Base-by-base conservation (phyloP, 2,113 vertebrate genomes). In the Amphiprion ocellaris region DNA sequence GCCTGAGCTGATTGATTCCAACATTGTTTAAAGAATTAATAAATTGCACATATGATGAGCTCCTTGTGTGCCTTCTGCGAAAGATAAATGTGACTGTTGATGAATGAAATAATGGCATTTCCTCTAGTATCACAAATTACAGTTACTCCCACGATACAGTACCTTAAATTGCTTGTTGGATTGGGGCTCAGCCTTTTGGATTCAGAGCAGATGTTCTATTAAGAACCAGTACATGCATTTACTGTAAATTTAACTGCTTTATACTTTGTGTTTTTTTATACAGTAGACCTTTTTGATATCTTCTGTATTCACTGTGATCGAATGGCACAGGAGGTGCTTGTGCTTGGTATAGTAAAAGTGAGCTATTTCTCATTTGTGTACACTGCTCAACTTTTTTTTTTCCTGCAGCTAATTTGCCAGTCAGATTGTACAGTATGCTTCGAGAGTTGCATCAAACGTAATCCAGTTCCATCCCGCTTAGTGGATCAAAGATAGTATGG, bases 201-300 rank as follows among this genome's bases (percentile, higher is more conserved):
- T 79, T 84, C 71, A 69, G 52, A 90, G 67, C 82, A 79, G 74
- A 56, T 49, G 81, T 79, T 83, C 62, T 62, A 33, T 58, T 49
- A 46, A 61, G 64, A 87, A 86, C 61, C 61, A 61, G 68, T 67
- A 87, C 69, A 87, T 73, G 82, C 71, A 76, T 92, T 86, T 82
- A 83, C 56, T 88, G 89, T 89, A 90, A 76, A 93, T 76, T 56
- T 5, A 87, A 92, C 72, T 74, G 79, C 90, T 94, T 94, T 93
- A 77, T 92, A 94, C 86, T 89, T 91, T 89, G 85, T 92, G 87
- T 89, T 91, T 93, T 88, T 91, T 91, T 86, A 90, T 91, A 91
- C 84, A 37, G 79, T 91, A 80, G 70, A 87, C 67, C 60, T 92
- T 91, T 93, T 93, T 93, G 79, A 93, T 92, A 94, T 89, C 82